Evolutionary conservation across 1,140 invertebrate species (phyloP), one percentile per base, ranked within the genome.

Genomic region (Caerostris extrusa): DNA sequence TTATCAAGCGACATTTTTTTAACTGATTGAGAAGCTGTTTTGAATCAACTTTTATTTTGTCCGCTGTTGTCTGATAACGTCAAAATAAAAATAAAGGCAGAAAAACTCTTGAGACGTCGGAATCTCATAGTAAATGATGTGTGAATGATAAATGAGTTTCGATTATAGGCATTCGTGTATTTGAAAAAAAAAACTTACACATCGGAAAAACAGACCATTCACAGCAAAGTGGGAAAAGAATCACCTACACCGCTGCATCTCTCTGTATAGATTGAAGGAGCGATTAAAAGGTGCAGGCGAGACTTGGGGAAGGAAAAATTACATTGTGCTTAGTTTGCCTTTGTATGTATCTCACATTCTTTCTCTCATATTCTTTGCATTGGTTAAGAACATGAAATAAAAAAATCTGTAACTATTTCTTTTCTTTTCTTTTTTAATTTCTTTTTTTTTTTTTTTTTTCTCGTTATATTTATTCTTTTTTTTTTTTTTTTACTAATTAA

Each of bases 71-170:
- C 90, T 50, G 77, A 91, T 61, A 82, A 82, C 56, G 67, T 81
- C 77, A 77, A 69, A 58, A 58, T 55, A 50, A 58, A 34, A 67
- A 90, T 64, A 71, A 7, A 19, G 19, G 60, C 61, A 91, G 71
- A 77, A 61, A 60, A 58, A 57, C 53, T 77, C 34, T 60, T 14
- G 77, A 81, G 34, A 91, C 50, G 90, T 91, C 90, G 71, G 77
- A 91, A 91, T 56, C 71, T 56, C 34, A 50, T 77, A 82, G 90
- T 82, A 91, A 91, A 91, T 91, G 90, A 77, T 91, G 90, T 34
- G 34, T 91, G 90, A 91, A 91, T 91, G 90, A 91, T 91, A 82
- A 91, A 91, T 69, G 90, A 91, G 90, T 91, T 91, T 91, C 90
- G 90, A 91, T 91, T 91, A 91, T 91, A 91, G 55, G 53, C 69